A percentile compares a stretch with the other conserved stretches of the same genome.
phyloP scores from a whole-genome alignment of 2,797 vertebrate genomes.

The Sebastes matsubarae region DNA sequence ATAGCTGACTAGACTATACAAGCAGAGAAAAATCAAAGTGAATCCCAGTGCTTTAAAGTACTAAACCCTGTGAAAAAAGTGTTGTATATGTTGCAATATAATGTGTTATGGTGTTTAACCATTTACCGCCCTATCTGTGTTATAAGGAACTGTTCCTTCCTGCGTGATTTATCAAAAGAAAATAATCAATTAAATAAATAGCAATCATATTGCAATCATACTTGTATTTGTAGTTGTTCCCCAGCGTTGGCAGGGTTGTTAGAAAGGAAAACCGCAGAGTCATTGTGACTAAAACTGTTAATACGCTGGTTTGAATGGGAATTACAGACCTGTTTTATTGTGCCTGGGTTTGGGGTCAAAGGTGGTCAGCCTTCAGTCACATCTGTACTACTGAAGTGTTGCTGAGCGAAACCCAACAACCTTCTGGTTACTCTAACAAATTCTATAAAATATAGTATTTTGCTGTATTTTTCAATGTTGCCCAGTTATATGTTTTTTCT shows the following conservation, averaged over 20 bases:
- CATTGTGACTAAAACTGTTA: background rate
- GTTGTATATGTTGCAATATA: background rate
- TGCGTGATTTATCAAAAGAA: background rate
- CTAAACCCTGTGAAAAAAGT: background rate
- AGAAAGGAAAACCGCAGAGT: background rate
- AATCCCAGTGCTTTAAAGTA: background rate
- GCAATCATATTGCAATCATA: background rate
- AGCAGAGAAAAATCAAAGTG: background rate
- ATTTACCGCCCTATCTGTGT: background rate
- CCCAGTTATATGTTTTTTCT: background rate
- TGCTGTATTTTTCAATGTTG: too few relatives aligned
- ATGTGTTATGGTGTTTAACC: background rate
- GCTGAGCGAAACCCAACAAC: background rate
- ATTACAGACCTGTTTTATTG: background rate
- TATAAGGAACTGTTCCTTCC: background rate
- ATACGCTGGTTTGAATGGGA: background rate
- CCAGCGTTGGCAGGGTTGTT: background rate
- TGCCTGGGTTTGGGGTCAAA: background rate
- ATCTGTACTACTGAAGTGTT: background rate
- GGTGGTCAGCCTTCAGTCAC: background rate
- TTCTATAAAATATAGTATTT: background rate
- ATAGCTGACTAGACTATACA: background rate
- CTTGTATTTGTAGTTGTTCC: background rate
- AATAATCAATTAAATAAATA: background rate
- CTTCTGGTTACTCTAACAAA: background rate